Conservation (phyloP, 1,140 invertebrate species). For the Panagrolaimus sp. region DNA sequence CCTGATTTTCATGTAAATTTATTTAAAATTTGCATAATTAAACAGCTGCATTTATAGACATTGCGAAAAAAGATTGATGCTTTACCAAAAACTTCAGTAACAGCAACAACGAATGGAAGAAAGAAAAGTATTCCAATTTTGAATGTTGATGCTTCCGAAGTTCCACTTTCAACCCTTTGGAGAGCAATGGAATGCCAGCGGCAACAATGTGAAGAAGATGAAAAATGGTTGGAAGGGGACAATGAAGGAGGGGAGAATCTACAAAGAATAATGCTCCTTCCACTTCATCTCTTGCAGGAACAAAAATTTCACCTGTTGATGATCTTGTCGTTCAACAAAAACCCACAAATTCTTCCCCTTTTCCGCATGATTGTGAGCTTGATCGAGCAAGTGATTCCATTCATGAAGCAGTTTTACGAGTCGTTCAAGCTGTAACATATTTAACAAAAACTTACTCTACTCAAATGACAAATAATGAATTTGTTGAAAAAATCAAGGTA, state of each 20-base stretch:
- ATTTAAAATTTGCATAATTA: neutral
- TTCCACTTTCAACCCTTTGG: slow-evolving; percentile 37
- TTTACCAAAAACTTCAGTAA: neutral
- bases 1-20: slow-evolving; percentile 24
- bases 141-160: slow-evolving; percentile 32
- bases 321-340: too few species aligned
- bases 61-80: neutral
- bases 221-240: slow-evolving; percentile 46
- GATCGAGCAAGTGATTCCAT: slow-evolving; percentile 26
- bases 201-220: slow-evolving; percentile 47
- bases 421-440: slow-evolving; percentile 29
- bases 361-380: slow-evolving; percentile 14
- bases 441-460: slow-evolving; percentile 23
- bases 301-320: too few species aligned
- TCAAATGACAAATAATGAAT: slow-evolving; percentile 26
- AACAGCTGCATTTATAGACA: neutral
- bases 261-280: too few species aligned
- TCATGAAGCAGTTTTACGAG: slow-evolving; percentile 27
- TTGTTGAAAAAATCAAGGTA: slow-evolving; percentile 15
- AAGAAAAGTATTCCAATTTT: slow-evolving; percentile 5
- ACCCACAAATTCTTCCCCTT: too few species aligned
- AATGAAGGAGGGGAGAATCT: too few species aligned
- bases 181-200: slow-evolving; percentile 46
- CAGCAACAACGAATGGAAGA: neutral
- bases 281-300: too few species aligned